Conservation (phyloP, 2,113 vertebrate genomes). For the Cinclus cinclus region DNA sequence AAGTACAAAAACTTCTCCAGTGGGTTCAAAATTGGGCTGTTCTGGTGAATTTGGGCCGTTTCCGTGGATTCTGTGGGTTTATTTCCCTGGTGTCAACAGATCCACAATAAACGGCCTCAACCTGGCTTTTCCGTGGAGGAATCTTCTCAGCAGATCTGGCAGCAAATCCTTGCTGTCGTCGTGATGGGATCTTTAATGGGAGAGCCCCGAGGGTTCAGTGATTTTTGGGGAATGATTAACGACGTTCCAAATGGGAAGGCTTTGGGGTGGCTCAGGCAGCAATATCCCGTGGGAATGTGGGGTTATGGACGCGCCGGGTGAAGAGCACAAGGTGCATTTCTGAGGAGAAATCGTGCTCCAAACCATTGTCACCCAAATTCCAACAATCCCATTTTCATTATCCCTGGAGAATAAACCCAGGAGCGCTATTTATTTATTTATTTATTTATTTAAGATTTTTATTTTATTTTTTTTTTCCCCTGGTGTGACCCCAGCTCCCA, state of each 20-base stretch:
- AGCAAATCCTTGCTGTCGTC: background rate
- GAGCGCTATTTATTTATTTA: background rate
- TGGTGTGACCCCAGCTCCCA: background rate
- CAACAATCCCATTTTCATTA: background rate
- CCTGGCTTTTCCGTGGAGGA: background rate
- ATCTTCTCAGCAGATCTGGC: accelerated
- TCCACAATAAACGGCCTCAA: accelerated
- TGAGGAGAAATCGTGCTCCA: background rate
- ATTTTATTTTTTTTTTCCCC: too few species aligned
- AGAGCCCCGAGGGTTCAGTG: background rate
- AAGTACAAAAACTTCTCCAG: background rate
- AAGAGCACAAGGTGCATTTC: background rate
- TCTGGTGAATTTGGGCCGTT: background rate
- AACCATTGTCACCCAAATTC: background rate
- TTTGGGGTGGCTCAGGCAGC: background rate
- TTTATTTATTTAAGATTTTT: too few species aligned
- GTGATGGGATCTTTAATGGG: background rate
- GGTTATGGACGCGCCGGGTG: accelerated
- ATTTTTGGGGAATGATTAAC: background rate
- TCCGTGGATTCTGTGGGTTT: background rate
- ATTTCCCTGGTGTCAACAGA: background rate
- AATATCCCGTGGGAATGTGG: accelerated
- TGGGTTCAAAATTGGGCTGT: background rate
- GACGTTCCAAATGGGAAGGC: accelerated
- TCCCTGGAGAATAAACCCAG: background rate